Evolutionary conservation across 2,797 vertebrate genomes (phyloP).

Genomic region (Pseudochirops corinnae): DNA sequence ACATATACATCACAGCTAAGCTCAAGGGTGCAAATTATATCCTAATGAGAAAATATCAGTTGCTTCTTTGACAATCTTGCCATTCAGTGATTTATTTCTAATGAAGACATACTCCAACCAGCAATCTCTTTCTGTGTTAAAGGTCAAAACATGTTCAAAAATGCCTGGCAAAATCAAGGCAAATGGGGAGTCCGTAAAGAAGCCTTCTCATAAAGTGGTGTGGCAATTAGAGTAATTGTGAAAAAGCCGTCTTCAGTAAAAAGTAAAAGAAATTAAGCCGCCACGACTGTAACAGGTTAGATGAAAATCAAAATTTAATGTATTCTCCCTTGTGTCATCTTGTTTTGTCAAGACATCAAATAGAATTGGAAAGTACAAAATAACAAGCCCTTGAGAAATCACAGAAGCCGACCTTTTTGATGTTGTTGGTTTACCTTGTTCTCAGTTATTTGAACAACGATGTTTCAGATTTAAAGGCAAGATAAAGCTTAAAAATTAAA

Average conservation of each 20-base stretch:
- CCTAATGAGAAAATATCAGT: slow-evolving; percentile 88
- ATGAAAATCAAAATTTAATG: slow-evolving; percentile 94
- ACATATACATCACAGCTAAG: slow-evolving; percentile 84
- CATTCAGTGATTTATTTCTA: slow-evolving; percentile 89
- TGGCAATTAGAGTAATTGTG: slow-evolving; percentile 90
- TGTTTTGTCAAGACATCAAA: slow-evolving; percentile 98
- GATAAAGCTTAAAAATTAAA: slow-evolving; percentile 90
- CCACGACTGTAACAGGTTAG: slow-evolving; percentile 88
- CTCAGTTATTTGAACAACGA: slow-evolving; percentile 90
- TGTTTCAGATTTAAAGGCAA: slow-evolving; percentile 89
- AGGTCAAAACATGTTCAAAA: slow-evolving; percentile 88
- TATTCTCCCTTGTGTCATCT: slow-evolving; percentile 93
- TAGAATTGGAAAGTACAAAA: slow-evolving; percentile 96
- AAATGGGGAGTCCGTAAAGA: slow-evolving; percentile 80
- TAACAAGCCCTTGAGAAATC: slow-evolving; percentile 95
- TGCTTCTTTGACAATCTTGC: slow-evolving; percentile 87
- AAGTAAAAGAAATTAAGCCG: slow-evolving; percentile 87
- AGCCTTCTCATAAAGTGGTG: slow-evolving; percentile 79
- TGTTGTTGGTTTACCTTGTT: slow-evolving; percentile 94
- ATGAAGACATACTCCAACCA: slow-evolving; percentile 87
- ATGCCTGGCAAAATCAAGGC: slow-evolving; percentile 83
- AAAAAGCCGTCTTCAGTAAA: slow-evolving; percentile 86
- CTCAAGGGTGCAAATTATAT: slow-evolving; percentile 85
- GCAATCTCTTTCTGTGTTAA: slow-evolving; percentile 85
- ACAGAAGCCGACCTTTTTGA: slow-evolving; percentile 92